Base-by-base conservation (phyloP, 2,888 invertebrate species). In the Brachynemurus nebulosus region DNA sequence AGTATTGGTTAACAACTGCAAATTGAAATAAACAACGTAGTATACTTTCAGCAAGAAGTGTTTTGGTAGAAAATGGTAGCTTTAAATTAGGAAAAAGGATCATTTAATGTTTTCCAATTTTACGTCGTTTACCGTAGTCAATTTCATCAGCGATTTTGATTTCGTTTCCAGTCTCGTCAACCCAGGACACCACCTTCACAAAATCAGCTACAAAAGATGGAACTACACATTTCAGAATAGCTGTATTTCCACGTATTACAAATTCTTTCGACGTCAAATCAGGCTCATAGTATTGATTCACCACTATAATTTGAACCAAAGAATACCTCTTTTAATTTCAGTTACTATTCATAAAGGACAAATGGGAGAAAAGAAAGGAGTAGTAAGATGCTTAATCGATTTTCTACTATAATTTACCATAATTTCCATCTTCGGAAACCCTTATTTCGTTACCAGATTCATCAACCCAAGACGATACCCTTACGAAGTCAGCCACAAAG, bases 241-340 rank as follows among this genome's bases (percentile, higher is more conserved):
- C 81, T 39, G 78, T 74, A 66, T 81, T 82, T 47, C 80, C 80
- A 45, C 76, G 68, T 54, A 82, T 81, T 42, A 80, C 54, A 82
- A 80, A 55, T 66, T 85, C 84, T 3, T 37, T 37, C n/a, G n/a
- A n/a, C 7, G 25, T 84, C 48, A 85, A 84, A 57, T 86, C 85
- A 37, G 81, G 81, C 61, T 85, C 84, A 67, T 85, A 86, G 58
- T 74, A 76, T 66, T 86, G 86, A 48, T 82, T 72, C 54, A 86
- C 85, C 60, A 84, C 86, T 86, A 64, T 50, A 67, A n/a, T n/a
- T 33, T 33, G 16, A 33, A 33, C 4, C 4, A 16, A 33, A 33
- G 9, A 33, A 33, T 25, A 25, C 8, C 8, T 25, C 33, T 14
- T 6, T 33, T 33, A 33, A 33, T 14, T 33, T n/a, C n/a, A n/a